Base-by-base conservation (phyloP, 1,140 invertebrate genomes). In the Lutraria rhynchaena region DNA sequence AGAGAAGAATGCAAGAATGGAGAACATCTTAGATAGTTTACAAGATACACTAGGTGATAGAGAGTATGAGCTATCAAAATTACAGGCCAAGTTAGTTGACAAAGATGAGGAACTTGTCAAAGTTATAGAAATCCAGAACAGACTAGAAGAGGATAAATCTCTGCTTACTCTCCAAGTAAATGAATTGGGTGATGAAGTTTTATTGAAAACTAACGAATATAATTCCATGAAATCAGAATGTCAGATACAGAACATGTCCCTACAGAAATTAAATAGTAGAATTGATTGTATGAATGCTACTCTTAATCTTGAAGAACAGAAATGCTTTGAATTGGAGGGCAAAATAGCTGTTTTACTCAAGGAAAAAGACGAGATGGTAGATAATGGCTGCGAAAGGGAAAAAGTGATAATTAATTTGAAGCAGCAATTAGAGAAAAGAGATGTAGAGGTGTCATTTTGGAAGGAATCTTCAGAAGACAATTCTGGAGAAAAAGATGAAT, bases 401-500 rank as follows among this genome's bases (percentile, higher is more conserved):
- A 13, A n/a, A 51, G 44, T 31, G 17, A 51, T 46, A 24, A 69
- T 24, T 1, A 7, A 27, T 7, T 51, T 71, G 22, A 53, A 46
- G 3, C 22, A 71, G 27, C 7, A 57, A 27, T 4, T 57, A 22
- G 9, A 53, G 41, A 27, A 35, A 27, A 17, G 3, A 31, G 49
- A 71, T 35, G 41, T 55, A 41, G 17, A 35, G 19, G 22, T 55
- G 7, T 24, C 1, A 22, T 22, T 55, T 51, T 71, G 69, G 69
- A 71, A 71, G 22, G 69, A 71, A 57, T 55, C 13, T 4, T 33
- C 41, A 53, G 74, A 77, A 49, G 74, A 77, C 22, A 5, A 63
- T 11, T 11, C 44, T 53, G 74, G 74, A 41, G 55, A 77, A 49
- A 77, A 51, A 11, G 74, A 63, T 77, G 74, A 77, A 55, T 37